Evolutionary conservation across 1,140 invertebrate species (phyloP), one percentile per base, ranked within the genome.

Genomic region (Drosophila tristis): DNA sequence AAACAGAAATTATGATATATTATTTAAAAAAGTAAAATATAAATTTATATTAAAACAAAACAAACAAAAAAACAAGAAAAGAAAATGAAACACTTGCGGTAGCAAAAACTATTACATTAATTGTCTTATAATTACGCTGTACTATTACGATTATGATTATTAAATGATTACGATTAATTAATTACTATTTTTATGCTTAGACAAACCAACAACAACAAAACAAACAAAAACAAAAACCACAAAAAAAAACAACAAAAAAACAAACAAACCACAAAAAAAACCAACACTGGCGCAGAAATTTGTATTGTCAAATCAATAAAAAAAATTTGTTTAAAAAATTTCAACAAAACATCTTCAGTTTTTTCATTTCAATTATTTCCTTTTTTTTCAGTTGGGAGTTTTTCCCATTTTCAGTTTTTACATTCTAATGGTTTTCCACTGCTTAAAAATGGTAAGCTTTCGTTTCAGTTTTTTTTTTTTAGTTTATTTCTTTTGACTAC

Each of bases 41-140:
- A 80, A 60, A 82, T 74, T 77, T 77, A 76, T 62, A 77, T 68
- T 62, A 77, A 62, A 16, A 60, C n/a, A 47, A 59, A 39, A 70
- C 59, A 31, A 67, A n/a, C n/a, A 59, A 60, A 44, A 70, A 39
- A 74, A 51, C 62, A 35, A 63, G 67, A 44, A 68, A 35, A 2
- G 8, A 35, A 35, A 35, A 31, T 31, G 31, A 77, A 70, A 87
- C 80, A 87, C 80, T 84, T 89, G 84, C 85, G 84, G 79, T 84
- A 89, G 84, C 84, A 89, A 89, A 80, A 89, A 89, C 84, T 89
- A 89, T 89, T 89, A 89, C 62, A 89, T 89, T 89, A 89, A 89
- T 89, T 89, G 71, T 70, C 64, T 77, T 89, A 89, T 82, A 82
- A 89, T 89, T 89, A 89, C 70, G 79, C 71, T 75, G 78, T 87